A percentile compares a stretch with the other conserved stretches of the same genome.
Evolutionary conservation across 2,797 vertebrate genomes (phyloP).

Genomic region (Syndactyla subalaris): DNA sequence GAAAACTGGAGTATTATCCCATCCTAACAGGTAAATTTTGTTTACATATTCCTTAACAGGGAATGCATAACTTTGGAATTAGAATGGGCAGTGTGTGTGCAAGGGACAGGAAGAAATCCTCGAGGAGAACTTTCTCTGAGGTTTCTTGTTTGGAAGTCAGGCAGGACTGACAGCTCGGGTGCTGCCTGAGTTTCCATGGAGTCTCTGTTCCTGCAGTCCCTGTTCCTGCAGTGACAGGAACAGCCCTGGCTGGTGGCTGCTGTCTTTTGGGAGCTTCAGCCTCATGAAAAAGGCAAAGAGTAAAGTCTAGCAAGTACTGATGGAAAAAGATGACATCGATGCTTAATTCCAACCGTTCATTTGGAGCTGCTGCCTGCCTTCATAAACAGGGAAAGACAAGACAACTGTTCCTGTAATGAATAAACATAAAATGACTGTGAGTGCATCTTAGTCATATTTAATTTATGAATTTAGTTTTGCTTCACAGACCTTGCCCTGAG

Average conservation of each 20-base stretch:
- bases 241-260: slow-evolving; percentile 5
- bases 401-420: slow-evolving; percentile 58
- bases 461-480: slow-evolving; percentile 66
- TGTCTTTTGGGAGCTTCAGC: slow-evolving; percentile 7
- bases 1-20: accelerated
- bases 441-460: slow-evolving; percentile 60
- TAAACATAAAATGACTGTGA: slow-evolving; percentile 52
- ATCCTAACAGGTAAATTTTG: not conserved
- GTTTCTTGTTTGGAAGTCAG: not conserved
- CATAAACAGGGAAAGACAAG: slow-evolving; percentile 27
- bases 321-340: not conserved
- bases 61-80: accelerated
- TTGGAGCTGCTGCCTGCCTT: slow-evolving; percentile 23
- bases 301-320: not conserved
- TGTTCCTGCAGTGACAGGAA: not conserved
- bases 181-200: not conserved
- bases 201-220: not conserved
- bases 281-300: not conserved
- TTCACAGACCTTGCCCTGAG: slow-evolving; percentile 42
- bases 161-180: not conserved
- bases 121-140: accelerated
- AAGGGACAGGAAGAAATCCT: not conserved
- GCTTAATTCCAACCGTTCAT: not conserved
- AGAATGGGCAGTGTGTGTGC: not conserved
- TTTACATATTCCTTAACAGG: too few relatives aligned